phyloP scores from a whole-genome alignment of 2,888 invertebrate genomes.

The Erebia epiphron region DNA sequence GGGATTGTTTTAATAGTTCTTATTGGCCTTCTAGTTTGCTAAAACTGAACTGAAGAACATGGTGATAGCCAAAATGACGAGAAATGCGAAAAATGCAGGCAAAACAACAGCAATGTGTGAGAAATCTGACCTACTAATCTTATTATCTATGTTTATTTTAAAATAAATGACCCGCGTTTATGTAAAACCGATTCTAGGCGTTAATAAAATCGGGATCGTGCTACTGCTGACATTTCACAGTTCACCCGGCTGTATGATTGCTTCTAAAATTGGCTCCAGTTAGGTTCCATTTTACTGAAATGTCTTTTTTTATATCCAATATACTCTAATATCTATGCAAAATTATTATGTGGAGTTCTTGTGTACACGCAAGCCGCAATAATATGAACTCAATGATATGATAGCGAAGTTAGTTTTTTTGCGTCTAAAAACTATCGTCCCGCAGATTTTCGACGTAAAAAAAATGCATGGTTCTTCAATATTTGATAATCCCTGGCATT shows the following conservation, averaged over 20 bases:
- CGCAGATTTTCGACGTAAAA: neutral
- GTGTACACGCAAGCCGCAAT: neutral
- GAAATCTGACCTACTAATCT: neutral
- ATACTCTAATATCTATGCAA: neutral
- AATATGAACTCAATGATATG: neutral
- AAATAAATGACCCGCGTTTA: neutral
- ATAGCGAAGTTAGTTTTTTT: neutral
- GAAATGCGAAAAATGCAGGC: neutral
- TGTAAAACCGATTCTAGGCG: constrained; percentile 5
- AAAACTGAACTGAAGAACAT: too few species aligned
- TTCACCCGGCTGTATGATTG: constrained; percentile 32
- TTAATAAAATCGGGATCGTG: constrained; percentile 13
- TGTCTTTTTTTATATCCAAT: neutral
- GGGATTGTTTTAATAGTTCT: too few species aligned
- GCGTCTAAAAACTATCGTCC: too few species aligned
- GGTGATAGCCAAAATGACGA: neutral
- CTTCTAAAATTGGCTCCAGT: constrained; percentile 26
- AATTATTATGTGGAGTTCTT: neutral
- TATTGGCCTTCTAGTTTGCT: too few species aligned
- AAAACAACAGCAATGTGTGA: neutral
- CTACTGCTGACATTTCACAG: constrained; percentile 31
- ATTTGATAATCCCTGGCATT: constrained; percentile 1
- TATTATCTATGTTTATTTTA: neutral
- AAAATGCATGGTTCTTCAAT: neutral
- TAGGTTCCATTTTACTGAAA: constrained; percentile 16